These are phyloP conservation scores for Entomobrya proxima DNA, from an alignment of 2,888 invertebrate genomes.

Conservation along the genomic window DNA sequence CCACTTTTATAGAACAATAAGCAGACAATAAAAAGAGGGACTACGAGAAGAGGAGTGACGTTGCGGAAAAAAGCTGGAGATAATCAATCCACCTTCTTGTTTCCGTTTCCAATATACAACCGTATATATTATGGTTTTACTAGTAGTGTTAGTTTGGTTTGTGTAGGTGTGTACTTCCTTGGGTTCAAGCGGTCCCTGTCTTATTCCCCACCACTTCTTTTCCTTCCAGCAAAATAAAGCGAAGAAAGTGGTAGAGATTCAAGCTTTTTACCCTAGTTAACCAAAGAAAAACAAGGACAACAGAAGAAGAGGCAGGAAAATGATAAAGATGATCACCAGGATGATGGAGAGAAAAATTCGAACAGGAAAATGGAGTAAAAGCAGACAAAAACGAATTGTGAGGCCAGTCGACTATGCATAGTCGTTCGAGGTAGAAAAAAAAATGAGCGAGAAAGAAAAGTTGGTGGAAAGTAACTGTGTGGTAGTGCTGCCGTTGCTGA, in stretches of 20 bases:
- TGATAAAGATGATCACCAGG: neutral
- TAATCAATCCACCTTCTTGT: conserved; percentile 56
- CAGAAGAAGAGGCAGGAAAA: neutral
- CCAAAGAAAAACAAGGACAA: neutral
- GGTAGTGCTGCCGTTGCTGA: neutral
- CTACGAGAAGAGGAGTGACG: neutral
- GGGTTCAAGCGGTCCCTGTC: neutral
- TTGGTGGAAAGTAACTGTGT: neutral
- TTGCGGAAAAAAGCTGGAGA: conserved; percentile 42
- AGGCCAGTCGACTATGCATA: too few relatives aligned
- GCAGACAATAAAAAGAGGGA: neutral
- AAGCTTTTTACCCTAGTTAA: neutral
- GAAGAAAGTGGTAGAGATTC: neutral
- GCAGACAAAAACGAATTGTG: neutral
- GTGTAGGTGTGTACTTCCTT: conserved; percentile 1
- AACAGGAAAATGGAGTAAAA: neutral
- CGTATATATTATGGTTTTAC: neutral
- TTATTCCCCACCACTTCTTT: neutral
- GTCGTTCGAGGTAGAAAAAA: neutral
- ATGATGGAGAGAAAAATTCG: neutral
- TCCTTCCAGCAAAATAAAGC: neutral
- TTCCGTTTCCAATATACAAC: conserved; percentile 18
- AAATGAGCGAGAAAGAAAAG: neutral
- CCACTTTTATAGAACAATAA: conserved; percentile 15
- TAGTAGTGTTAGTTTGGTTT: neutral